phyloP scores from a whole-genome alignment of 1,140 invertebrate species.

The Brachionus plicatilis region DNA sequence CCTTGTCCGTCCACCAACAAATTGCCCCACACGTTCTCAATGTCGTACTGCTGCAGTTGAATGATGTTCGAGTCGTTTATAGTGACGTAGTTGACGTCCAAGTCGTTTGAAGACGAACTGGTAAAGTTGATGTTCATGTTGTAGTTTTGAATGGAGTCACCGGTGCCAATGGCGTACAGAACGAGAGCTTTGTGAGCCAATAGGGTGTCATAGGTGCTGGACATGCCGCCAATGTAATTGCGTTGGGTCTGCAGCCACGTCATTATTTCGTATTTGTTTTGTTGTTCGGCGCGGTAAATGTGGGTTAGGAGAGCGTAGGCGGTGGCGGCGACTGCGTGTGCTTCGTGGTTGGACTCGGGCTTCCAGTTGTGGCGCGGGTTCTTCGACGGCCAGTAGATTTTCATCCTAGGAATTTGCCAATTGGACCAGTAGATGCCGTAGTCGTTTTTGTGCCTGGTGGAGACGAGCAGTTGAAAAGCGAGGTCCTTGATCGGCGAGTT shows the following conservation, averaged over 20 bases:
- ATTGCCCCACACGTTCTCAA: slow-evolving; percentile 74
- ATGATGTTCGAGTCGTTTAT: slow-evolving; percentile 9
- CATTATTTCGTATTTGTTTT: slow-evolving; percentile 66
- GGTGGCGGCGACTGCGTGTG: slow-evolving; percentile 83
- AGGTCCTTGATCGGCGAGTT: slow-evolving; percentile 72
- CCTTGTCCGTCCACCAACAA: slow-evolving; percentile 82
- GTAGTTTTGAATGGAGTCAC: slow-evolving; percentile 1
- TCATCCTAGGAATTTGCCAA: slow-evolving; percentile 48
- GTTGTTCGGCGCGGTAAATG: slow-evolving; percentile 58
- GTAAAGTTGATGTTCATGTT: slow-evolving; percentile 37
- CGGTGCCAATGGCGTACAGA: neutral
- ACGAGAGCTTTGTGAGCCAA: slow-evolving; percentile 26
- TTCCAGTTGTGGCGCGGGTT: slow-evolving; percentile 73
- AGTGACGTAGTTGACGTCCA: neutral
- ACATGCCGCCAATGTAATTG: slow-evolving; percentile 85
- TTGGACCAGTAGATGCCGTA: slow-evolving; percentile 39
- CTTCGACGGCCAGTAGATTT: slow-evolving; percentile 75
- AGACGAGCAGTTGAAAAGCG: slow-evolving; percentile 69
- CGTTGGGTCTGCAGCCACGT: slow-evolving; percentile 86
- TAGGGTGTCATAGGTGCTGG: slow-evolving; percentile 83
- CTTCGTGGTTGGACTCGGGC: slow-evolving; percentile 74
- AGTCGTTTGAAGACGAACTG: neutral
- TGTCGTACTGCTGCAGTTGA: neutral
- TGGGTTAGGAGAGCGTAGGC: slow-evolving; percentile 85
- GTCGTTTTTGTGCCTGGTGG: slow-evolving; percentile 45